These are phyloP conservation scores for Diglossa cyanea DNA, from an alignment of 2,797 vertebrate genomes.

Conservation along the genomic window DNA sequence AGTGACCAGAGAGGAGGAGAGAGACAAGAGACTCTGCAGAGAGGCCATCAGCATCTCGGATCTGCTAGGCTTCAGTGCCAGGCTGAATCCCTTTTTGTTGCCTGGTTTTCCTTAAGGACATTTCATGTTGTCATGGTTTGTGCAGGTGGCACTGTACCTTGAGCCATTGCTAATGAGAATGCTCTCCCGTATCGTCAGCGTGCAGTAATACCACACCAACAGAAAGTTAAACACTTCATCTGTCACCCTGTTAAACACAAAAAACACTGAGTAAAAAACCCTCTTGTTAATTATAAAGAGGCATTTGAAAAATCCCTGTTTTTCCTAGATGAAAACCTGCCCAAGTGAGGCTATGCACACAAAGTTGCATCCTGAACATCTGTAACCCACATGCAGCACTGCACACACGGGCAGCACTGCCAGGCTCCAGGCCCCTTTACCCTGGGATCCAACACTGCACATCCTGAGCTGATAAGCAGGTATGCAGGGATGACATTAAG, in stretches of 20 bases:
- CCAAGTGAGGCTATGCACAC: neutral
- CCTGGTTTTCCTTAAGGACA: neutral
- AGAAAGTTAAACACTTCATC: conserved; percentile 98
- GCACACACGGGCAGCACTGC: accelerated
- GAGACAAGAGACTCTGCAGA: neutral
- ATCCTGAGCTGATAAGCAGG: conserved; percentile 13
- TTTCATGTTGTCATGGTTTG: neutral
- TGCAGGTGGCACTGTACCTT: conserved; percentile 75
- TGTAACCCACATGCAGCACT: neutral
- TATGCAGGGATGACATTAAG: conserved; percentile 8
- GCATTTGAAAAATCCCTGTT: neutral
- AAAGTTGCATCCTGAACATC: neutral
- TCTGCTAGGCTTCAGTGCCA: neutral
- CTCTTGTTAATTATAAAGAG: neutral
- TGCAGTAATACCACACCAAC: conserved; percentile 98
- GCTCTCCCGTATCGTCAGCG: conserved; percentile 95
- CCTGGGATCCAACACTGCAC: neutral
- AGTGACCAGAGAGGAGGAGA: neutral
- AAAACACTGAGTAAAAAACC: neutral
- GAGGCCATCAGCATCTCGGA: neutral
- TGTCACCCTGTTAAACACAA: conserved; percentile 81
- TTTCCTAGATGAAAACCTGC: neutral
- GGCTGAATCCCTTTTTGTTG: neutral
- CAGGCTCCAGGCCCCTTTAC: neutral
- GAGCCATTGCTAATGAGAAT: conserved; percentile 96